phyloP scores from a whole-genome alignment of 2,888 invertebrate genomes.

The Drosophila picticornis region DNA sequence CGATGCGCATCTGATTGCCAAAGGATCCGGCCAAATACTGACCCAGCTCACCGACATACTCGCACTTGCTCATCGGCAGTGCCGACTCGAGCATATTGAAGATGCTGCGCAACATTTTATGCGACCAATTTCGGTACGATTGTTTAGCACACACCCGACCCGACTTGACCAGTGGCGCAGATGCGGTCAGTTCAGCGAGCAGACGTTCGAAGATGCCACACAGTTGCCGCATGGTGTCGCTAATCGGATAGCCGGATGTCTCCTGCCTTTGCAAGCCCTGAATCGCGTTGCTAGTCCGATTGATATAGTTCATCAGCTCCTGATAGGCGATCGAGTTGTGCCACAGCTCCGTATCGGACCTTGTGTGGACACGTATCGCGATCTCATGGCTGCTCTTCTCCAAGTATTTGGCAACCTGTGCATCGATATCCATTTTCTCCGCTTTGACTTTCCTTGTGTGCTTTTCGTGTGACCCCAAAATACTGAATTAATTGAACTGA shows the following conservation, averaged over 20 bases:
- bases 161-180: not conserved
- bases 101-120: slow-evolving; percentile 88
- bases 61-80: slow-evolving; percentile 88
- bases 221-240: slow-evolving; percentile 87
- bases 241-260: slow-evolving; percentile 87
- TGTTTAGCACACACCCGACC: slow-evolving; percentile 97
- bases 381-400: slow-evolving; percentile 13
- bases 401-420: slow-evolving; percentile 15
- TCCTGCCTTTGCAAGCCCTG: slow-evolving; percentile 89
- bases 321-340: slow-evolving; percentile 92
- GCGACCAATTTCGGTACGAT: slow-evolving; percentile 94
- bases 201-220: slow-evolving; percentile 90
- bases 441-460: not conserved
- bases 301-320: slow-evolving; percentile 93
- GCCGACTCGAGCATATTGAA: slow-evolving; percentile 88
- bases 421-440: not conserved
- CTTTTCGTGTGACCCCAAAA: not conserved
- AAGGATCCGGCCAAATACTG: slow-evolving; percentile 95
- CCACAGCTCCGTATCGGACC: slow-evolving; percentile 39
- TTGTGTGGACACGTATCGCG: slow-evolving; percentile 12
- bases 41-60: slow-evolving; percentile 91
- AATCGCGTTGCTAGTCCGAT: slow-evolving; percentile 93
- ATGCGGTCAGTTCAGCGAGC: slow-evolving; percentile 55
- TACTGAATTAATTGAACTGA: not conserved
- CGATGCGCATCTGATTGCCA: slow-evolving; percentile 97